phyloP scores from a whole-genome alignment of 2,797 vertebrate species.

The Chaetophractus vellerosus region DNA sequence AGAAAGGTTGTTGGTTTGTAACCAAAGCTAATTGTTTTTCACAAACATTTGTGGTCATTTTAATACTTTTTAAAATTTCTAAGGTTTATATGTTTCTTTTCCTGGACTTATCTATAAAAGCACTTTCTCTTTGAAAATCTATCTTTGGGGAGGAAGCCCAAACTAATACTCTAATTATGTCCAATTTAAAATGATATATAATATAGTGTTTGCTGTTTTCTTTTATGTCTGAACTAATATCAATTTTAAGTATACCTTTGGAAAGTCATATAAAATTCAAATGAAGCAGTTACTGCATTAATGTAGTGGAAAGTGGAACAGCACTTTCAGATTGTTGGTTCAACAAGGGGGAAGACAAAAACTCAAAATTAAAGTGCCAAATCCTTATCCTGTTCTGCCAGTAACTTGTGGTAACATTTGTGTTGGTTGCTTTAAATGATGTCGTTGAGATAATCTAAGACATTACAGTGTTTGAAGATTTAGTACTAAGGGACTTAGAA shows the following conservation, averaged over 20 bases:
- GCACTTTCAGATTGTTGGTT: slow-evolving; percentile 45
- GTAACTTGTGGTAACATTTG: neutral
- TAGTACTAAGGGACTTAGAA: slow-evolving; percentile 21
- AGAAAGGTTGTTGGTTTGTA: neutral
- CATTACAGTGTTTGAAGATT: neutral
- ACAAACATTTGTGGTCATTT: neutral
- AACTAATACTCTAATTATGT: neutral
- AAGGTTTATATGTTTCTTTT: slow-evolving; percentile 58
- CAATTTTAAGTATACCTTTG: slow-evolving; percentile 60
- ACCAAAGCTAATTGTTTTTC: neutral
- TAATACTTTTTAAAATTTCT: too few relatives aligned
- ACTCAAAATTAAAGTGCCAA: neutral
- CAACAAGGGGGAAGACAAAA: neutral
- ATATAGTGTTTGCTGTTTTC: neutral
- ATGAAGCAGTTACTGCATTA: slow-evolving; percentile 21
- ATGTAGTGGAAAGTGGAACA: neutral
- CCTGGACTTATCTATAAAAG: slow-evolving; percentile 35
- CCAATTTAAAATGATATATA: slow-evolving; percentile 43
- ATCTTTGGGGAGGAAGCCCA: neutral
- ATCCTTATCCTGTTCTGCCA: neutral
- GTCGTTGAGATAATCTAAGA: neutral
- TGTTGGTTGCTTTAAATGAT: slow-evolving; percentile 45
- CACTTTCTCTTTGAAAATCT: slow-evolving; percentile 49
- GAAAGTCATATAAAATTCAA: slow-evolving; percentile 49
- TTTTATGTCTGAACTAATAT: slow-evolving; percentile 33